A percentile compares a stretch with the other conserved stretches of the same genome.
These are phyloP conservation scores for Bathynomus jamesi DNA, from an alignment of 1,140 invertebrate genomes.

Conservation along the genomic window DNA sequence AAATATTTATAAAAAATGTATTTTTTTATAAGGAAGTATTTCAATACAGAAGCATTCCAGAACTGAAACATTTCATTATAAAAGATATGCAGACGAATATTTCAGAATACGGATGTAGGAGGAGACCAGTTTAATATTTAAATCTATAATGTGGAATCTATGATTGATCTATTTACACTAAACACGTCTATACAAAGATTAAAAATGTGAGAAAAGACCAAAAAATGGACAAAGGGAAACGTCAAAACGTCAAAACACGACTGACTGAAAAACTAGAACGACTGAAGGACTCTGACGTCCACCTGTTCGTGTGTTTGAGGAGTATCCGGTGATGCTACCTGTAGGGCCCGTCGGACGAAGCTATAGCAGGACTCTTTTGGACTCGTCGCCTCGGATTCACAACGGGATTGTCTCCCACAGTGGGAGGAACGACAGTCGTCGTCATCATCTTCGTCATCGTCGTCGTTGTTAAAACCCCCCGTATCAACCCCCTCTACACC, in stretches of 20 bases:
- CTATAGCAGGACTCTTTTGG: constrained; percentile 91
- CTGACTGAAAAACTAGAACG: too few relatives aligned
- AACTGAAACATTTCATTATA: too few relatives aligned
- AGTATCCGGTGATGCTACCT: constrained; percentile 47
- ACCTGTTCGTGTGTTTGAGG: neutral
- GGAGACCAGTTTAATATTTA: too few relatives aligned
- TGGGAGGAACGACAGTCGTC: neutral
- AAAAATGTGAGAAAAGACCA: too few relatives aligned
- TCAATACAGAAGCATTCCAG: too few relatives aligned
- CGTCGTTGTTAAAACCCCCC: neutral
- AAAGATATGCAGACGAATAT: too few relatives aligned
- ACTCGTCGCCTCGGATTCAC: constrained; percentile 30
- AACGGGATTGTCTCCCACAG: neutral
- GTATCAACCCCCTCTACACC: neutral
- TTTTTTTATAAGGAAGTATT: too few relatives aligned
- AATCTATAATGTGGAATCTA: too few relatives aligned
- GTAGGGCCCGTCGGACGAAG: constrained; percentile 78
- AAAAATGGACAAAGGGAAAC: neutral
- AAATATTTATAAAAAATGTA: too few relatives aligned
- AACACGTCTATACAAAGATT: too few relatives aligned
- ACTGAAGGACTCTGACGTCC: neutral
- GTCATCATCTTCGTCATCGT: neutral
- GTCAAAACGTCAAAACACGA: neutral
- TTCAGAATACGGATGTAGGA: too few relatives aligned
- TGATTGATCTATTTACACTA: too few relatives aligned